phyloP scores from a whole-genome alignment of 2,797 vertebrate species.

The Emys orbicularis region DNA sequence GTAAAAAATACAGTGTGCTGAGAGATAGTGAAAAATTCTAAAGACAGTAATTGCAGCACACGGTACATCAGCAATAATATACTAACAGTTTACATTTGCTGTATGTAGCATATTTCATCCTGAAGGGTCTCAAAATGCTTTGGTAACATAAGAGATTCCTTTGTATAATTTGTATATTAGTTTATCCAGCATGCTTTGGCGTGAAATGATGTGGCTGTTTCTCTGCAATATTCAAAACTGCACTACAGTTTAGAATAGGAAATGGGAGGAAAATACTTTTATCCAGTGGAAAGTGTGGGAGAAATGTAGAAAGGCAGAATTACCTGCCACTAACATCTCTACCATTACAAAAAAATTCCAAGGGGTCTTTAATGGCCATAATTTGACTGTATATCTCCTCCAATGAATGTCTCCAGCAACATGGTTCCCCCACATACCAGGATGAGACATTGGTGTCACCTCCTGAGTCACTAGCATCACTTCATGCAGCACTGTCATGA shows the following conservation, averaged over 20 bases:
- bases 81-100: not conserved
- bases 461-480: not conserved
- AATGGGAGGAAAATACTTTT: not conserved
- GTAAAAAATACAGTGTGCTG: not conserved
- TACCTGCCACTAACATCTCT: not conserved
- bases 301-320: not conserved
- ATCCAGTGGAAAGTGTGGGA: not conserved
- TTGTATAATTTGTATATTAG: not conserved
- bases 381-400: conserved; percentile 28
- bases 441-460: not conserved
- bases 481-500: not conserved
- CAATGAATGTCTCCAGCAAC: not conserved
- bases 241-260: not conserved
- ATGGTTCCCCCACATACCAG: not conserved
- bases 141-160: not conserved
- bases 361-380: not conserved
- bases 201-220: not conserved
- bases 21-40: not conserved
- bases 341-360: not conserved
- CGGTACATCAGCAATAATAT: not conserved
- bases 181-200: not conserved
- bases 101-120: accelerated
- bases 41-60: not conserved
- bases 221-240: not conserved
- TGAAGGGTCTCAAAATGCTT: not conserved